Base-by-base conservation (phyloP, 2,797 vertebrate species). In the Calcarius lapponicus region DNA sequence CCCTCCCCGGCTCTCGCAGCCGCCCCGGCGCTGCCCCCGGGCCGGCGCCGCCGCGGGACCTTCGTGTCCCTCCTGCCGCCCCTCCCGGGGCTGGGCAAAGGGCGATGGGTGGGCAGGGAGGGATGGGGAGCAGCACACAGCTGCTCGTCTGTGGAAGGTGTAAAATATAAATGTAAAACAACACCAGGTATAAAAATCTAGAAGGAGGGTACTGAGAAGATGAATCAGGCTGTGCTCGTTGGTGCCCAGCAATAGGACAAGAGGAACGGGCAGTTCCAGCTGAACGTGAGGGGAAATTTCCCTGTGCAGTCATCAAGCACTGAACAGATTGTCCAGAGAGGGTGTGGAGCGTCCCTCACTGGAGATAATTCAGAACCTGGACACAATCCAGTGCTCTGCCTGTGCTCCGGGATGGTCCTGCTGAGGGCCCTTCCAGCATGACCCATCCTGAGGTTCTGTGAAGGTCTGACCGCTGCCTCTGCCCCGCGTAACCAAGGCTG, bases 401-500 rank as follows among this genome's bases (percentile, higher is more conserved):
- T 45, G 50, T 56, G 15, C 31, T 31, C 6, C 2, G 25, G 28
- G 32, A 24, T 17, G n/a, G 34, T 50, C 34, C 50, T 42, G 65
- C 57, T 36, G 50, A 3, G 53, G 38, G 21, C 34, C 38, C 40
- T 3, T 42, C 43, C 53, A 66, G 40, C 14, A 8, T 8, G 25
- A 3, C 2, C 40, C 61, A 13, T 3, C 4, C 51, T 6, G 53
- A 40, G 13, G 5, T 22, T 10, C 31, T 47, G 76, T 18, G 31
- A 2, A 3, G 31, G 3, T 36, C 48, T 28, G 48, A 17, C 17
- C 8, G 1, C 42, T 28, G 70, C 18, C 62, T 56, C 2, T 43
- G 56, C 26, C 42, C 32, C 7, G 3, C 0, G 2, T 4, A 20
- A 36, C 11, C 48, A 58, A 1, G 7, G 17, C 17, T 61, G n/a